phyloP scores from a whole-genome alignment of 2,888 invertebrate genomes.

The Leptopilina myrica region DNA sequence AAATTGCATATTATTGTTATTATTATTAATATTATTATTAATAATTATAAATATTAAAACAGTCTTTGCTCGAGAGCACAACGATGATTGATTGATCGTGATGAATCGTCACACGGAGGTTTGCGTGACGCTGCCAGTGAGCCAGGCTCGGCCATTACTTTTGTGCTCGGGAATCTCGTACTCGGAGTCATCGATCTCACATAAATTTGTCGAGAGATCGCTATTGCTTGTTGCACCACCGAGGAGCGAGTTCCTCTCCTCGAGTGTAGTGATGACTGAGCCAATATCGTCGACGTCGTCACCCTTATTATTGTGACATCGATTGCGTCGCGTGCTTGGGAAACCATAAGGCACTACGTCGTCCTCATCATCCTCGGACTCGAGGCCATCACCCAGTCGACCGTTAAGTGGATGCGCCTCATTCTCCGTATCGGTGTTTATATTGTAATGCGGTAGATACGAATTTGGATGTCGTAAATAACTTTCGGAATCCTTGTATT shows the following conservation, averaged over 20 bases:
- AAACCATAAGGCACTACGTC: constrained; percentile 78
- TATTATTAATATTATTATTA: too few relatives aligned
- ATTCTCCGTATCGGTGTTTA: constrained; percentile 82
- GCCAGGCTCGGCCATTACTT: constrained; percentile 73
- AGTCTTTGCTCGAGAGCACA: constrained; percentile 51
- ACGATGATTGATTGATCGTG: constrained; percentile 33
- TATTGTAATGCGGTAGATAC: constrained; percentile 86
- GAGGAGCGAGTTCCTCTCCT: constrained; percentile 86
- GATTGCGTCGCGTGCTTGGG: constrained; percentile 76
- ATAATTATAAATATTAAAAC: constrained; percentile 58
- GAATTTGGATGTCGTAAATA: constrained; percentile 91
- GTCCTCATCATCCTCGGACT: constrained; percentile 74
- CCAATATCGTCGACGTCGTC: constrained; percentile 81
- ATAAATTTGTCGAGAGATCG: constrained; percentile 91
- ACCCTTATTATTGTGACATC: constrained; percentile 68
- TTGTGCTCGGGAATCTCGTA: constrained; percentile 80
- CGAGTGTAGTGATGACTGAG: constrained; percentile 84
- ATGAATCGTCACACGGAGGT: constrained; percentile 75
- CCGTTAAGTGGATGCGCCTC: constrained; percentile 76
- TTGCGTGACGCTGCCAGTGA: constrained; percentile 74
- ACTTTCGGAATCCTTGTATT: constrained; percentile 80
- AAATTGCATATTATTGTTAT: constrained; percentile 56
- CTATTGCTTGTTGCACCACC: constrained; percentile 87
- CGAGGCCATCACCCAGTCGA: constrained; percentile 72
- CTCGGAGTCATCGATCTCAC: constrained; percentile 95